phyloP scores from a whole-genome alignment of 2,113 vertebrate genomes.

The Zootoca vivipara region DNA sequence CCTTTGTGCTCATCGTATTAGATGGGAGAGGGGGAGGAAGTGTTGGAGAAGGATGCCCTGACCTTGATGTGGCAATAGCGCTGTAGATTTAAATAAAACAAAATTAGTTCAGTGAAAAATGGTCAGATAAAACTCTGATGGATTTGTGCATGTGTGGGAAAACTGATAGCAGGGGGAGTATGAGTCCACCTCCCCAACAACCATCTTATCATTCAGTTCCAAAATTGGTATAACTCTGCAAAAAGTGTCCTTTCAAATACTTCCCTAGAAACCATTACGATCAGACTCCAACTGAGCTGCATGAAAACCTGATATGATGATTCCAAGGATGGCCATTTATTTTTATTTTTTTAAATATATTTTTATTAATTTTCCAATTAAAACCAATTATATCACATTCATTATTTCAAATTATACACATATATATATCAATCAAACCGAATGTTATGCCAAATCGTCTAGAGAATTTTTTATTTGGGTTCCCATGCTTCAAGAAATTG shows the following conservation, averaged over 20 bases:
- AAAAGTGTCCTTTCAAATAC: neutral
- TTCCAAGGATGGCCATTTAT: neutral
- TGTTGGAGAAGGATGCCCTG: slow-evolving; percentile 6
- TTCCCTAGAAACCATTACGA: neutral
- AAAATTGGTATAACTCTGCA: neutral
- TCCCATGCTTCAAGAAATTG: too few species aligned
- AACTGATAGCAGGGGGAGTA: neutral
- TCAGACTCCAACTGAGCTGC: neutral
- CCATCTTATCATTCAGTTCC: neutral
- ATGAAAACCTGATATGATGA: neutral
- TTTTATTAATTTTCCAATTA: too few species aligned
- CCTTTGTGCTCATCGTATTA: neutral
- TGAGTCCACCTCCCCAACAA: too few species aligned
- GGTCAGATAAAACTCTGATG: neutral
- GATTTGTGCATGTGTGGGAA: neutral
- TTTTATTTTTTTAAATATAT: too few species aligned
- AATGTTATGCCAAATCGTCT: too few species aligned
- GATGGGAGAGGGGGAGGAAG: slow-evolving; percentile 7
- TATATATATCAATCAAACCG: too few species aligned
- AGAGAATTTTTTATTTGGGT: too few species aligned
- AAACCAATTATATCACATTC: too few species aligned
- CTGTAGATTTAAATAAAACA: slow-evolving; percentile 18
- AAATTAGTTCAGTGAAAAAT: slow-evolving; percentile 10
- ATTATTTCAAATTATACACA: too few species aligned
- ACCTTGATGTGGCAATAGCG: slow-evolving; percentile 29